Conservation (phyloP, 2,113 vertebrate species). For the Rhinopomastus cyanomelas region DNA sequence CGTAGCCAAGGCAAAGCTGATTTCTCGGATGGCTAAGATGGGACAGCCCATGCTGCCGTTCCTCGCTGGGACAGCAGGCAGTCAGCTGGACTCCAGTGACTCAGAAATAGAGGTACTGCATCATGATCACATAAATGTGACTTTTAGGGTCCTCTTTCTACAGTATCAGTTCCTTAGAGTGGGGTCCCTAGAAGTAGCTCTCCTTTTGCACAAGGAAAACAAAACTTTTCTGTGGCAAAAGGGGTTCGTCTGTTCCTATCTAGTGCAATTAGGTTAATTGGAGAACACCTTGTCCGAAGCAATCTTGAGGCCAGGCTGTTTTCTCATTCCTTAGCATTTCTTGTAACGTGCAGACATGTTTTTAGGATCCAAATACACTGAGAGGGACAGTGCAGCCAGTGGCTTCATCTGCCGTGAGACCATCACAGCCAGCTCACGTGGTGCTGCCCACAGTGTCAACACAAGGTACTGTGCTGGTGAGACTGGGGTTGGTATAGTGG, state of each 20-base stretch:
- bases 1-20: slow-evolving; percentile 92
- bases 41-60: slow-evolving; percentile 97
- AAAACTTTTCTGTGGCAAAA: not conserved
- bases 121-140: not conserved
- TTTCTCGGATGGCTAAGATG: slow-evolving; percentile 98
- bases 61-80: slow-evolving; percentile 73
- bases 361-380: slow-evolving; percentile 79
- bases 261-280: not conserved
- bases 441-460: slow-evolving; percentile 60
- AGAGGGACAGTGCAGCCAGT: slow-evolving; percentile 67
- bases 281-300: not conserved
- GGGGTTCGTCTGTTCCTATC: not conserved
- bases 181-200: not conserved
- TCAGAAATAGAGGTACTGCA: slow-evolving; percentile 90
- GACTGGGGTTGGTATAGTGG: not conserved
- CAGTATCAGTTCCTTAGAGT: not conserved
- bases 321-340: not conserved
- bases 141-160: not conserved
- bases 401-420: slow-evolving; percentile 67
- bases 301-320: not conserved
- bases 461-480: slow-evolving; percentile 57
- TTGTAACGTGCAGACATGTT: slow-evolving; percentile 11
- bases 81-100: slow-evolving; percentile 91
- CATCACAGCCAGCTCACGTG: slow-evolving; percentile 65
- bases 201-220: not conserved